phyloP scores from a whole-genome alignment of 2,797 vertebrate species.

The Selene dorsalis region DNA sequence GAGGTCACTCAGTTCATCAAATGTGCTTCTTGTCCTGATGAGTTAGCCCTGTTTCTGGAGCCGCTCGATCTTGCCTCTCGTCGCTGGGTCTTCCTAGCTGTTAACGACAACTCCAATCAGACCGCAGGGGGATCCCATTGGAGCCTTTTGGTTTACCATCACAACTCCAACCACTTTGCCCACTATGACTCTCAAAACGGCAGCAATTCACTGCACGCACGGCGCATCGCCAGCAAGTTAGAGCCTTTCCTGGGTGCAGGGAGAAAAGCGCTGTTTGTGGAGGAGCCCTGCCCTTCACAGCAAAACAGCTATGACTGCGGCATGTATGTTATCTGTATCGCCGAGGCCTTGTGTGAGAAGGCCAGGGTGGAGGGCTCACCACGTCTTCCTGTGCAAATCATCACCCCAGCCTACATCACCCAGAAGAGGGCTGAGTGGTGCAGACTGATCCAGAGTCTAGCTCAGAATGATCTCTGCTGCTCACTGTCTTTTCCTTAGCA shows the following conservation, averaged over 20 bases:
- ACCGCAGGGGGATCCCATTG: conserved; percentile 94
- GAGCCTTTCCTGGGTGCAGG: conserved; percentile 87
- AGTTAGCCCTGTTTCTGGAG: conserved; percentile 91
- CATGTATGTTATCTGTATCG: conserved; percentile 97
- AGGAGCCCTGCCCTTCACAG: conserved; percentile 93
- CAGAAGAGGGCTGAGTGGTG: conserved; percentile 92
- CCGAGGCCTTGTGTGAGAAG: conserved; percentile 90
- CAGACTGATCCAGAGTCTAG: conserved; percentile 86
- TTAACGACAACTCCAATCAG: conserved; percentile 96
- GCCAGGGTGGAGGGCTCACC: conserved; percentile 80
- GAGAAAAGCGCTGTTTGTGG: conserved; percentile 84
- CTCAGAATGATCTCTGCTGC: conserved; percentile 75
- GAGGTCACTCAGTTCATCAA: conserved; percentile 99
- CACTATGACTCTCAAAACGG: conserved; percentile 96
- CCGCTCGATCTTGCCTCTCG: conserved; percentile 88
- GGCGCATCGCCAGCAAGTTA: conserved; percentile 89
- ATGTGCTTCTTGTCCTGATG: conserved; percentile 88
- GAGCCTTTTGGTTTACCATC: conserved; percentile 94
- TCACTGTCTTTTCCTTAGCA: conserved; percentile 60
- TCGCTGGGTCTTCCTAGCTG: conserved; percentile 90
- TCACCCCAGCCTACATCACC: conserved; percentile 93
- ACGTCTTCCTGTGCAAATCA: conserved; percentile 84
- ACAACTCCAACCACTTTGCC: conserved; percentile 86
- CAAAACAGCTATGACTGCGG: conserved; percentile 99
- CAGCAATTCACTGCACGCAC: conserved; percentile 90